Conservation (phyloP, 1,140 invertebrate genomes). For the Micrasema longulum region DNA sequence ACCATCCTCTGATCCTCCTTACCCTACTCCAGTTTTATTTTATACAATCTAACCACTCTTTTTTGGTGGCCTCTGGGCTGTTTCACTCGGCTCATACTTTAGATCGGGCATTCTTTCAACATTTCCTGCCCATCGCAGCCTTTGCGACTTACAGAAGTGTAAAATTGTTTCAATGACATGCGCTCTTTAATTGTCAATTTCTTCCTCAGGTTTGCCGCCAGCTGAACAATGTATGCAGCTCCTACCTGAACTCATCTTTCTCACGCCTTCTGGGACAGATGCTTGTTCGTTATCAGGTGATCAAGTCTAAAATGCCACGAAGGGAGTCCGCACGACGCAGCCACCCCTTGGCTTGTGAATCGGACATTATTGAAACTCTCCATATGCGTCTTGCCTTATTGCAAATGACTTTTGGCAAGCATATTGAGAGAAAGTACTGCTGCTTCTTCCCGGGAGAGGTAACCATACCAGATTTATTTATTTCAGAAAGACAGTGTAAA, state of each 20-base stretch:
- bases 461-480: too few relatives aligned
- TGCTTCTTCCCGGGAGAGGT: conserved; percentile 93
- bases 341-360: conserved; percentile 87
- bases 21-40: too few relatives aligned
- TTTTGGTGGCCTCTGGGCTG: too few relatives aligned
- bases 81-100: too few relatives aligned
- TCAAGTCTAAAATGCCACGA: conserved; percentile 90
- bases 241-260: conserved; percentile 85
- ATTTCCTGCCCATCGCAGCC: too few relatives aligned
- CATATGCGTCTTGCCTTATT: conserved; percentile 88
- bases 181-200: too few relatives aligned
- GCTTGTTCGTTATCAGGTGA: conserved; percentile 82
- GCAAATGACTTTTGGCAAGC: conserved; percentile 92
- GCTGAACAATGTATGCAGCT: conserved; percentile 82
- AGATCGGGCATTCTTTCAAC: too few relatives aligned
- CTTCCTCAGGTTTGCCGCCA: conserved; percentile 78
- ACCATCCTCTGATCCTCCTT: too few relatives aligned
- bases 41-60: too few relatives aligned
- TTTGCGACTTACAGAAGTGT: too few relatives aligned
- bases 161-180: too few relatives aligned
- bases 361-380: conserved; percentile 89
- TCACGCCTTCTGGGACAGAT: conserved; percentile 83
- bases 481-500: too few relatives aligned
- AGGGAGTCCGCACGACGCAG: conserved; percentile 85
- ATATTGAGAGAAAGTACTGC: conserved; percentile 89